Conservation (phyloP, 92 coral and sea anemone species). For the Paragorgia papillata region DNA sequence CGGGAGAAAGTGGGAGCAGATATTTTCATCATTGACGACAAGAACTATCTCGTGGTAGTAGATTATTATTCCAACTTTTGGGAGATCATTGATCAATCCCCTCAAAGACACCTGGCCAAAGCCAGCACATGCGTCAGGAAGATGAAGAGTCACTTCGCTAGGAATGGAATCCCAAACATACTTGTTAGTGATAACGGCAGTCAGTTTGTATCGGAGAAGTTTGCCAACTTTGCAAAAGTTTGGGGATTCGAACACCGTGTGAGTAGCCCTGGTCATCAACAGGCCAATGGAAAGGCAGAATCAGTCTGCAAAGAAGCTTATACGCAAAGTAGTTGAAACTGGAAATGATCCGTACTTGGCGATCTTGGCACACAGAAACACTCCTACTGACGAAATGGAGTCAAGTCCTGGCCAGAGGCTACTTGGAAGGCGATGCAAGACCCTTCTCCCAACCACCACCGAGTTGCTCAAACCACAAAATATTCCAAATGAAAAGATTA, state of each 20-base stretch:
- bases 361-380: conserved; percentile 56
- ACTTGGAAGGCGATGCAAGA: conserved; percentile 53
- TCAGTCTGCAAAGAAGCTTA: conserved; percentile 50
- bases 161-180: no score
- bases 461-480: conserved; percentile 56
- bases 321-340: conserved; percentile 58
- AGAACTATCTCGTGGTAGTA: no score
- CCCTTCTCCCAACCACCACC: conserved; percentile 60
- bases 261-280: no score
- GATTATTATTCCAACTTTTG: conserved; percentile 68
- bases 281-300: conserved; percentile 60
- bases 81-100: conserved; percentile 65
- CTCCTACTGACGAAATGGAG: conserved; percentile 64
- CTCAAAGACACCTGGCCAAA: conserved; percentile 57
- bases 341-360: no score
- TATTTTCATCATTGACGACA: conserved; percentile 40
- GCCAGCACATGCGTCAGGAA: conserved; percentile 61
- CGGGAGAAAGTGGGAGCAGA: conserved; percentile 40
- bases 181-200: no score
- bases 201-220: no score
- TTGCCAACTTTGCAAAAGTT: no score
- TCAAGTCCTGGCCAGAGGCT: conserved; percentile 64
- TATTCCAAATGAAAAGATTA: conserved; percentile 29
- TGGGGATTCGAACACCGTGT: no score
- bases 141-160: no score